Base-by-base conservation (phyloP, 2,888 invertebrate genomes). In the Coleophora flavipennella region DNA sequence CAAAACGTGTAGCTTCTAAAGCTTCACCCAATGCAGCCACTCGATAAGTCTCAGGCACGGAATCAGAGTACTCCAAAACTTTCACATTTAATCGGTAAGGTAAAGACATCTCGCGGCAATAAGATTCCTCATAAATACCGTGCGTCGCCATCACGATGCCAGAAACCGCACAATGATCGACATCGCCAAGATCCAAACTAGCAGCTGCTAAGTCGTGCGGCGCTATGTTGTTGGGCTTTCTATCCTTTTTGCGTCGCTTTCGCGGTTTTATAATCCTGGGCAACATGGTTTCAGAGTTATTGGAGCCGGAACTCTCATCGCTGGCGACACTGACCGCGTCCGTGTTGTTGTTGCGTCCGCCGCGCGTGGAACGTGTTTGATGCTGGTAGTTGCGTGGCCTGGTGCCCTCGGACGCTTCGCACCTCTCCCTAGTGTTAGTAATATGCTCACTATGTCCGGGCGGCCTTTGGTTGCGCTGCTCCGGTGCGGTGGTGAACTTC, bases 201-300 rank as follows among this genome's bases (percentile, higher is more conserved):
- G 60, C 61, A 42, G 73, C 56, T 41, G 76, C 60, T 62, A 83
- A 67, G 55, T 84, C 84, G 49, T 84, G 84, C 48, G 79, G 67
- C 55, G 66, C 66, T 40, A 85, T 84, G 54, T 83, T 87, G 50
- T 86, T 81, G 28, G 93, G 92, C 75, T 94, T 93, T 53, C 94
- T 87, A 67, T 95, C 95, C 76, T 95, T 95, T 89, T 95, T 95
- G 66, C 95, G 90, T 38, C 95, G 88, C 68, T 95, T 95, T 36
- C 95, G 85, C 6, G 95, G 95, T 71, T 95, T 95, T 59, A 95
- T 95, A 49, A 95, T 94, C 54, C 95, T 87, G 49, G 95, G 95
- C 62, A 95, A 79, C 77, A 92, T 92, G 49, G 91, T 92, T 64
- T 93, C 93, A 8, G 91, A 85, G 58, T 85, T 84, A 33, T 76